Percentiles rank a stretch among this genome's conserved stretches.
phyloP scores from a whole-genome alignment of 92 coral and sea anemone species.

The Palythoa caribaeorum region DNA sequence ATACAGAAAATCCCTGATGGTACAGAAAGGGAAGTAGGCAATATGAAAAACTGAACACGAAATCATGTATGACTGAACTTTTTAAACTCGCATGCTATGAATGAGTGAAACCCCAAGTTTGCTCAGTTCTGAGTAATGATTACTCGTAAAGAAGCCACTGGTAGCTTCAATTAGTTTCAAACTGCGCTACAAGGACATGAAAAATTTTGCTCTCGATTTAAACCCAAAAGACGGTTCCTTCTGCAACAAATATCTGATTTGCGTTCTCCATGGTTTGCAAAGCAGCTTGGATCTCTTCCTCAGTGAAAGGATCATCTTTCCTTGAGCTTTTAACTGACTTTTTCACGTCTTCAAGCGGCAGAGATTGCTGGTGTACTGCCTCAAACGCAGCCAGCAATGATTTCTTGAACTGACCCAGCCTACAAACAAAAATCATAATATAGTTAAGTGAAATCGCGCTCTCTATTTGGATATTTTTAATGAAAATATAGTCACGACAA shows the following conservation, averaged over 20 bases:
- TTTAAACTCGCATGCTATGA: too few relatives aligned
- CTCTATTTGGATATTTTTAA: too few relatives aligned
- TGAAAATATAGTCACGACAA: too few relatives aligned
- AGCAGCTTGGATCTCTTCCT: slow-evolving; percentile 81
- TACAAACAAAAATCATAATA: slow-evolving; percentile 18
- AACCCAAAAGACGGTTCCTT: slow-evolving; percentile 77
- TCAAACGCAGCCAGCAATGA: slow-evolving; percentile 75
- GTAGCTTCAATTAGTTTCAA: too few relatives aligned
- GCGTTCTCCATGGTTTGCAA: slow-evolving; percentile 89
- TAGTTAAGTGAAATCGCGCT: neutral
- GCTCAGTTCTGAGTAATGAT: too few relatives aligned
- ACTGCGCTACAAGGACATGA: neutral
- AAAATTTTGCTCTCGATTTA: slow-evolving; percentile 18
- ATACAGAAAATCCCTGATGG: too few relatives aligned
- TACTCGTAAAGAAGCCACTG: too few relatives aligned
- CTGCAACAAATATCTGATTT: slow-evolving; percentile 88
- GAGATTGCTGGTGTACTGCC: slow-evolving; percentile 85
- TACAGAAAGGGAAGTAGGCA: too few relatives aligned
- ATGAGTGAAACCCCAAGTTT: too few relatives aligned
- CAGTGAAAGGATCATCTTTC: slow-evolving; percentile 63
- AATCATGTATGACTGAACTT: too few relatives aligned
- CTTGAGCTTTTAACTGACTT: slow-evolving; percentile 69
- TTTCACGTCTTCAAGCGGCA: slow-evolving; percentile 78
- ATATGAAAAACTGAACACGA: too few relatives aligned
- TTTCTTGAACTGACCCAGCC: slow-evolving; percentile 83